Conservation (phyloP, 2,797 vertebrate genomes). For the Epinephelus awoara region DNA sequence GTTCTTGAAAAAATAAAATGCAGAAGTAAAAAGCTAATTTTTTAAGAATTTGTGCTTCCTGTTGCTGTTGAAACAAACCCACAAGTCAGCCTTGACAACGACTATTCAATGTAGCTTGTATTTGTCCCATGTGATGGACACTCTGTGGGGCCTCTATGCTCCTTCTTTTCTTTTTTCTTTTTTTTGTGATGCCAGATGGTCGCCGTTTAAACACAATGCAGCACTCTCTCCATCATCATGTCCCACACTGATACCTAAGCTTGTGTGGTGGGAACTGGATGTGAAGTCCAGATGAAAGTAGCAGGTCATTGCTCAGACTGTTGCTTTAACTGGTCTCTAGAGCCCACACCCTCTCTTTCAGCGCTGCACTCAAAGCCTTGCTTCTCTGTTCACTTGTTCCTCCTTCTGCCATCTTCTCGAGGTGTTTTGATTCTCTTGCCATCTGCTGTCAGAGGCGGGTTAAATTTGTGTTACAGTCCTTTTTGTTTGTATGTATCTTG, state of each 20-base stretch:
- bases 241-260: slow-evolving; percentile 56
- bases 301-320: slow-evolving; percentile 38
- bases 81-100: slow-evolving; percentile 38
- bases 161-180: slow-evolving; percentile 4
- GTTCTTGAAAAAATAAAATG: neutral
- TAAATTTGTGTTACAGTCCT: slow-evolving; percentile 13
- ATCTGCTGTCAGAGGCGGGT: slow-evolving; percentile 49
- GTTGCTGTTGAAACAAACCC: slow-evolving; percentile 35
- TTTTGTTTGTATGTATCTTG: neutral
- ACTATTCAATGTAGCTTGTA: slow-evolving; percentile 23
- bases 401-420: slow-evolving; percentile 47
- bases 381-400: slow-evolving; percentile 31
- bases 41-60: neutral
- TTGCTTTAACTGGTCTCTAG: slow-evolving; percentile 62
- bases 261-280: slow-evolving; percentile 55
- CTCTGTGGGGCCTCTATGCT: slow-evolving; percentile 57
- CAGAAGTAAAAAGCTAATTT: slow-evolving; percentile 18
- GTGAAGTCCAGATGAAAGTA: slow-evolving; percentile 50
- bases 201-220: slow-evolving; percentile 66
- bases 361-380: slow-evolving; percentile 28
- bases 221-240: slow-evolving; percentile 53
- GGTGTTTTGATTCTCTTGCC: slow-evolving; percentile 55
- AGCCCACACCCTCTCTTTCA: slow-evolving; percentile 50
- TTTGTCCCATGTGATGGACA: slow-evolving; percentile 49
- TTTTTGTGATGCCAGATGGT: slow-evolving; percentile 79